These are phyloP conservation scores for Carettochelys insculpta DNA, from an alignment of 2,113 vertebrate species.

Conservation along the genomic window DNA sequence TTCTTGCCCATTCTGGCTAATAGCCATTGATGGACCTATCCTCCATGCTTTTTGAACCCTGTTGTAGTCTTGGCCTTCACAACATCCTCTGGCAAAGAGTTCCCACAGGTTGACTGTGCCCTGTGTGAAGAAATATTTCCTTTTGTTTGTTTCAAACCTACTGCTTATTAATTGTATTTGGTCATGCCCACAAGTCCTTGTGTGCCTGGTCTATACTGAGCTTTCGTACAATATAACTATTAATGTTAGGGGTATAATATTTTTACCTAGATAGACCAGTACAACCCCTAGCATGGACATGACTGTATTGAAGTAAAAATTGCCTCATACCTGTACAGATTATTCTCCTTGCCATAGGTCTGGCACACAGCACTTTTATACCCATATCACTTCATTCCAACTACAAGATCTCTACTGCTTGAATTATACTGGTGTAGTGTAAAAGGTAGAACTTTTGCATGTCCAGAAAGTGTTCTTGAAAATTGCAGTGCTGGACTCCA, in stretches of 20 bases:
- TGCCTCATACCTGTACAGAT: background rate
- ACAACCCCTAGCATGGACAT: constrained; percentile 5
- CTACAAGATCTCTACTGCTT: background rate
- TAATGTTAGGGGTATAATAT: background rate
- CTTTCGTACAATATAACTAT: background rate
- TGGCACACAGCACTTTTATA: constrained; percentile 30
- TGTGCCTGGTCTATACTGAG: background rate
- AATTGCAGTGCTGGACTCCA: background rate
- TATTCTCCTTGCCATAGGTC: background rate
- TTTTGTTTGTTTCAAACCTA: too few species aligned
- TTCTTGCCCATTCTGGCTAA: too few species aligned
- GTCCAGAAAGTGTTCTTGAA: background rate
- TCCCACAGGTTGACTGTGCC: too few species aligned
- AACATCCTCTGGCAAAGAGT: too few species aligned
- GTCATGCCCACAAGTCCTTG: too few species aligned
- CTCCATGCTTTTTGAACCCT: too few species aligned
- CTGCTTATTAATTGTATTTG: too few species aligned
- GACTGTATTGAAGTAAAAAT: background rate
- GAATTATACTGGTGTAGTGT: background rate
- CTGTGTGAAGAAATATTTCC: too few species aligned
- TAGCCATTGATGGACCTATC: too few species aligned
- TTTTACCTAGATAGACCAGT: background rate
- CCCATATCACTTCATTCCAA: background rate
- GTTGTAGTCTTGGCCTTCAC: too few species aligned
- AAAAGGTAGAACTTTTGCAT: constrained; percentile 1